phyloP scores from a whole-genome alignment of 2,888 invertebrate genomes.

The Pristionchus fissidentatus region DNA sequence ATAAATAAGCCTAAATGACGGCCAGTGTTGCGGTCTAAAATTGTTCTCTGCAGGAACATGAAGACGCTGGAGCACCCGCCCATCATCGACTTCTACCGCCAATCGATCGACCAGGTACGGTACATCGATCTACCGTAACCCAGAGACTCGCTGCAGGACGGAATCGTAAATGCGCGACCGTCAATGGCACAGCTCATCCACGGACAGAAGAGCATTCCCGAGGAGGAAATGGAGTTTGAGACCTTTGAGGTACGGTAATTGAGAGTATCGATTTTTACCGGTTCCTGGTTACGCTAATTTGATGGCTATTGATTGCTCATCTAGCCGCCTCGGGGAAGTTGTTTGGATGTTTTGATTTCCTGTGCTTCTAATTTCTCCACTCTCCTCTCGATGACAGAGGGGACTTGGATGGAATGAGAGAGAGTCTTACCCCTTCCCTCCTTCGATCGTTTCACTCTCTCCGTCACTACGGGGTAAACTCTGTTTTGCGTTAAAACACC shows the following conservation, averaged over 20 bases:
- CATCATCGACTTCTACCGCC: constrained; percentile 79
- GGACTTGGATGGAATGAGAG: too few relatives aligned
- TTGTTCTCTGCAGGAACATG: constrained; percentile 59
- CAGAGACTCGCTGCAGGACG: constrained; percentile 12
- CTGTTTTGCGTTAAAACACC: too few relatives aligned
- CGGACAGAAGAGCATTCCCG: constrained; percentile 60
- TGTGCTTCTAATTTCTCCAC: too few relatives aligned
- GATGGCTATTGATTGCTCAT: too few relatives aligned
- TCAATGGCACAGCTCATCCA: constrained; percentile 73
- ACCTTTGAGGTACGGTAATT: constrained; percentile 34
- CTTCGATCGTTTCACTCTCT: too few relatives aligned
- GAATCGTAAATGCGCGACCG: constrained; percentile 59
- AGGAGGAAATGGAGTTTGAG: constrained; percentile 51
- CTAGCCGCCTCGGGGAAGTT: too few relatives aligned
- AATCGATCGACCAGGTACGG: constrained; percentile 66
- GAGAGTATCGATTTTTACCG: background rate
- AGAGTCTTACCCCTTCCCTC: too few relatives aligned
- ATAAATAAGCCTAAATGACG: too few relatives aligned
- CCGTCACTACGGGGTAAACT: too few relatives aligned
- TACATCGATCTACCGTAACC: background rate
- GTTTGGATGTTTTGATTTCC: too few relatives aligned
- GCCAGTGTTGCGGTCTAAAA: background rate
- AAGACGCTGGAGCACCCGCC: constrained; percentile 76
- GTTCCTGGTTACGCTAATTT: too few relatives aligned
- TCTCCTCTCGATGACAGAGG: background rate